Percentiles rank a stretch among this genome's conserved stretches.
phyloP scores from a whole-genome alignment of 2,113 vertebrate genomes.

The Tachycineta bicolor region DNA sequence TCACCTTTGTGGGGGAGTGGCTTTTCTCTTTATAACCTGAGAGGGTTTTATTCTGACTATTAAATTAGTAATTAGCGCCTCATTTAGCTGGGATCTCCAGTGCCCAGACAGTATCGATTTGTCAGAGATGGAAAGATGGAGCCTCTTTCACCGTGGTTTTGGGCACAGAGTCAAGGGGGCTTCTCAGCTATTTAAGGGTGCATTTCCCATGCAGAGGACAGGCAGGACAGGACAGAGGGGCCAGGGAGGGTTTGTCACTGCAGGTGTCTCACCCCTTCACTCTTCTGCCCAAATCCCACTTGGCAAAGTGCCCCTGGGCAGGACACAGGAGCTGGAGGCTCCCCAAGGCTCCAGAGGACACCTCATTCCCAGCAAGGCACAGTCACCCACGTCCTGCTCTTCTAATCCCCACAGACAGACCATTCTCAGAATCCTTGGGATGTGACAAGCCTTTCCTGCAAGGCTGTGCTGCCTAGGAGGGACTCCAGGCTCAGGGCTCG shows the following conservation, averaged over 20 bases:
- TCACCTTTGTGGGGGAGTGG: background rate
- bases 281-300: background rate
- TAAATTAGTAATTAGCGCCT: slow-evolving; percentile 51
- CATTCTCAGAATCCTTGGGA: too few relatives aligned
- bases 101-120: slow-evolving; percentile 52
- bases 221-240: background rate
- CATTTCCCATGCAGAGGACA: background rate
- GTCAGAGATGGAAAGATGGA: background rate
- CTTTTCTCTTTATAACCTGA: background rate
- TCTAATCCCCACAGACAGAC: background rate
- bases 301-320: background rate
- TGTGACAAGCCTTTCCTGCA: background rate
- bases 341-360: background rate
- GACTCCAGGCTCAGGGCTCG: background rate
- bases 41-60: slow-evolving; percentile 9
- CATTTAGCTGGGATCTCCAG: background rate
- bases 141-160: background rate
- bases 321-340: background rate
- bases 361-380: background rate
- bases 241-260: background rate
- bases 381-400: fast-evolving
- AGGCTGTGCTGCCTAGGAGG: background rate
- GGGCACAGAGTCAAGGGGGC: background rate
- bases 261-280: background rate
- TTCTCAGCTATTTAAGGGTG: background rate